A percentile compares a stretch with the other conserved stretches of the same genome.
Evolutionary conservation across 2,888 invertebrate species (phyloP).

Genomic region (Melinaea marsaeus): DNA sequence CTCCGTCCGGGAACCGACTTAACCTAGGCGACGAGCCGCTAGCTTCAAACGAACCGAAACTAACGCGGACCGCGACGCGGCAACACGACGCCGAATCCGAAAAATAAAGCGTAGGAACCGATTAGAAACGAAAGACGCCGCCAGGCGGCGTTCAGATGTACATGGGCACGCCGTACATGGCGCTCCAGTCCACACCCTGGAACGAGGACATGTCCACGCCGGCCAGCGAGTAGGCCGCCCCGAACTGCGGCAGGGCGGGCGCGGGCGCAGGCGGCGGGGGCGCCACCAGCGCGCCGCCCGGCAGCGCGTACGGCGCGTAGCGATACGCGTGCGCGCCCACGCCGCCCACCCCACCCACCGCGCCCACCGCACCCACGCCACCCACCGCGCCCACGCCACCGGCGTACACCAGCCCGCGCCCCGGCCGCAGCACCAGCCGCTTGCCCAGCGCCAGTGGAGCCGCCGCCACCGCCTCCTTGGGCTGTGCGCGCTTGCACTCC

Average conservation of each 20-base stretch:
- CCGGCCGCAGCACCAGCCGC: conserved; percentile 84
- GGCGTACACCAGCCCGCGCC: conserved; percentile 80
- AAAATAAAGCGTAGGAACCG: conserved; percentile 56
- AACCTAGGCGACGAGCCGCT: conserved; percentile 51
- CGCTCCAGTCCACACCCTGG: conserved; percentile 94
- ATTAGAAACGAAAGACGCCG: conserved; percentile 39
- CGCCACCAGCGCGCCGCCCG: conserved; percentile 74
- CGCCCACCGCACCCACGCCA: conserved; percentile 61
- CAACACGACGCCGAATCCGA: conserved; percentile 44
- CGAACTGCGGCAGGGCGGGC: conserved; percentile 80
- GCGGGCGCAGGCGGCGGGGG: conserved; percentile 78
- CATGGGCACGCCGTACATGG: conserved; percentile 96
- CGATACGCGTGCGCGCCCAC: conserved; percentile 64
- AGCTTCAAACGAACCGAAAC: conserved; percentile 34
- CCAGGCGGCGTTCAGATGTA: conserved; percentile 81
- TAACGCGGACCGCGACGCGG: conserved; percentile 44
- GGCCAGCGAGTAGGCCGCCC: conserved; percentile 87
- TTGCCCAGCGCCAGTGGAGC: conserved; percentile 83
- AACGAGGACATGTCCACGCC: conserved; percentile 95
- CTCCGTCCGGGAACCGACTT: conserved; percentile 53
- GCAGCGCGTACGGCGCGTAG: conserved; percentile 77
- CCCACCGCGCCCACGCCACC: conserved; percentile 75
- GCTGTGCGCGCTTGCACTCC: conserved; percentile 95
- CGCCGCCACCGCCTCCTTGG: conserved; percentile 89
- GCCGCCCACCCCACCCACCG: conserved; percentile 53